Base-by-base conservation (phyloP, 2,888 invertebrate species). In the Abscondita cerata region DNA sequence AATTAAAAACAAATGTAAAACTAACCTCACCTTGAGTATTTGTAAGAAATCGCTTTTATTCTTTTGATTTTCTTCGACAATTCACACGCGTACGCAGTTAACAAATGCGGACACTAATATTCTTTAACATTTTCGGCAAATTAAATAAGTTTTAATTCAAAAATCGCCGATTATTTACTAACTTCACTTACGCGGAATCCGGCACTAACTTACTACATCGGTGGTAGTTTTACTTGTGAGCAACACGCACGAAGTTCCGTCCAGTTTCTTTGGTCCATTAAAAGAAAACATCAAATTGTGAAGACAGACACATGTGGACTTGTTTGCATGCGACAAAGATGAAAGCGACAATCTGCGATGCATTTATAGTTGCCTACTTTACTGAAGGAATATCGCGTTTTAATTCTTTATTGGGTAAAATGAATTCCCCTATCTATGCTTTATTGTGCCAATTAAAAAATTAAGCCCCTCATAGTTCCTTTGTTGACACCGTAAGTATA, bases 211-310 rank as follows among this genome's bases (percentile, higher is more conserved):
- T 13, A 41, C 25, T 41, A 16, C 41, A 12, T 2, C 48, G 48
- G 16, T 12, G 41, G 58, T 20, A 52, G 31, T 52, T 58, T 52
- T 20, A 58, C 52, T 44, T 46, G 40, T 58, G 58, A 52, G 58
- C 52, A 33, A n/a, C 58, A 25, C 20, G 41, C 25, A 19, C 13
- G 19, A 44, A 31, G 25, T 44, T 53, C 31, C 19, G 60, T 51
- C 41, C 60, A 60, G 61, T 61, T 61, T 61, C 61, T 56, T 55
- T 61, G 61, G 61, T 61, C 61, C 61, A 61, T 53, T 52, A 18
- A 41, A 61, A 52, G 52, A 36, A 51, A 34, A 16, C 31, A 15
- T 44, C 41, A 19, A 41, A 38, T 25, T 41, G 33, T 16, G 50
- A 16, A 41, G 52, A 54, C 25, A 13, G 40, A 48, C 33, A 12